These are phyloP conservation scores for Trissonchulus sp. DNA, from an alignment of 2,888 invertebrate genomes.

Conservation along the genomic window DNA sequence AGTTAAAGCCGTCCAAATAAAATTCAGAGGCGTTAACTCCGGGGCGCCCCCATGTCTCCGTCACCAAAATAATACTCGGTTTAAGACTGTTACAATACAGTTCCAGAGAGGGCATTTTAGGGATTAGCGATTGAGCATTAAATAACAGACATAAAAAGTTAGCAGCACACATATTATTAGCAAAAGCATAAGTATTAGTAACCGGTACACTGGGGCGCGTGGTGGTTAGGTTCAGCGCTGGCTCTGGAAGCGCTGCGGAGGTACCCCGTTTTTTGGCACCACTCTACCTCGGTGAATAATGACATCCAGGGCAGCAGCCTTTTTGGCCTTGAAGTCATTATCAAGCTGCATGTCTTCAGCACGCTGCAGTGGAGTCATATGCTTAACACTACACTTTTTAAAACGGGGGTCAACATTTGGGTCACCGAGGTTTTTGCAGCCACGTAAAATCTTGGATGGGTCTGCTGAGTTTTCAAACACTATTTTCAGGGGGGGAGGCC, in stretches of 20 bases:
- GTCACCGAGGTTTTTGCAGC: neutral
- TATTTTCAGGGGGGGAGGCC: neutral
- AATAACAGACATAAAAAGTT: neutral
- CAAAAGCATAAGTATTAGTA: slow-evolving; percentile 1
- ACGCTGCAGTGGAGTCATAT: neutral
- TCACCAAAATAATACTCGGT: neutral
- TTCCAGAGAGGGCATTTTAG: neutral
- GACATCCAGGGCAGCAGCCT: neutral
- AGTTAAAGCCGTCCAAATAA: neutral
- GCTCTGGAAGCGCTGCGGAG: neutral
- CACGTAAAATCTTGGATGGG: neutral
- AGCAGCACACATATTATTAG: slow-evolving; percentile 1
- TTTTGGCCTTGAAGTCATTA: neutral
- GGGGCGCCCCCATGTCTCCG: neutral
- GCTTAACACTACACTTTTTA: slow-evolving; percentile 10
- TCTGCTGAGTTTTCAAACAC: slow-evolving; percentile 1
- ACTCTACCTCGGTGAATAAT: neutral
- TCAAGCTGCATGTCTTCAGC: neutral
- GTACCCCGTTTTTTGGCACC: slow-evolving; percentile 3
- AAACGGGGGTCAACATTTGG: neutral
- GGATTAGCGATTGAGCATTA: neutral
- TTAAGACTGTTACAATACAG: neutral
- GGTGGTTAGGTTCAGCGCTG: too few relatives aligned
- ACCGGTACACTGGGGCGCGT: too few relatives aligned
- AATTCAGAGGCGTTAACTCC: neutral